Percentiles rank a stretch among this genome's conserved stretches.
Conservation (phyloP, 2,113 vertebrate genomes). For the Chamaetylas fuelleborni region DNA sequence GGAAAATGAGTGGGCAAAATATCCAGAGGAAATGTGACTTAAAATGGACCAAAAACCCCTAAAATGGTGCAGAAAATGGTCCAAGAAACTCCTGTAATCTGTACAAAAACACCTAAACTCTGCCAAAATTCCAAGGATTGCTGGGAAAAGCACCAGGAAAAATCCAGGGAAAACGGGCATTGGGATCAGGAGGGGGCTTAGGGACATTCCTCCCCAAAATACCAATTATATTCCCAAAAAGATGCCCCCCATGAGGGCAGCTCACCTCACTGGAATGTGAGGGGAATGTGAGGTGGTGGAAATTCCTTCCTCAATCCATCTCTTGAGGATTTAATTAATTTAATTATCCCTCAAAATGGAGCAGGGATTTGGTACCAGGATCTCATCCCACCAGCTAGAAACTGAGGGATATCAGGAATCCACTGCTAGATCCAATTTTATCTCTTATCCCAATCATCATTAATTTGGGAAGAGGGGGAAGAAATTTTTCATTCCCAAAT, state of each 20-base stretch:
- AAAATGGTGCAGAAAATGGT: too few relatives aligned
- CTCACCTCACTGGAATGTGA: background rate
- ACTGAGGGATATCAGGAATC: background rate
- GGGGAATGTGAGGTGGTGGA: background rate
- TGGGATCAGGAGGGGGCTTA: background rate
- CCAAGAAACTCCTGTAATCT: too few relatives aligned
- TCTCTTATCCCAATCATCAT: background rate
- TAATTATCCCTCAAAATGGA: background rate
- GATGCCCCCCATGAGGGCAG: background rate
- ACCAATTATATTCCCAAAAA: background rate
- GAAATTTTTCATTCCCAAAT: background rate
- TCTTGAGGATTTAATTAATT: background rate
- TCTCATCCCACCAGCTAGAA: background rate
- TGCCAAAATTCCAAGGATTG: too few relatives aligned
- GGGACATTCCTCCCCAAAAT: background rate
- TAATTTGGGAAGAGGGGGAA: accelerated
- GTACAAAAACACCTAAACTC: too few relatives aligned
- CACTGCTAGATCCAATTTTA: background rate
- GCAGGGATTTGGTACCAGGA: background rate
- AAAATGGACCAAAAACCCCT: too few relatives aligned
- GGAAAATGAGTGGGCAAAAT: too few relatives aligned
- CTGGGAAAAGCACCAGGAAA: too few relatives aligned
- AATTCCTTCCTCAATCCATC: background rate
- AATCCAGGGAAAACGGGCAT: too few relatives aligned
- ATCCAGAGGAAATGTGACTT: too few relatives aligned